Evolutionary conservation across 1,140 invertebrate species (phyloP).

Genomic region (Eumeta japonica): DNA sequence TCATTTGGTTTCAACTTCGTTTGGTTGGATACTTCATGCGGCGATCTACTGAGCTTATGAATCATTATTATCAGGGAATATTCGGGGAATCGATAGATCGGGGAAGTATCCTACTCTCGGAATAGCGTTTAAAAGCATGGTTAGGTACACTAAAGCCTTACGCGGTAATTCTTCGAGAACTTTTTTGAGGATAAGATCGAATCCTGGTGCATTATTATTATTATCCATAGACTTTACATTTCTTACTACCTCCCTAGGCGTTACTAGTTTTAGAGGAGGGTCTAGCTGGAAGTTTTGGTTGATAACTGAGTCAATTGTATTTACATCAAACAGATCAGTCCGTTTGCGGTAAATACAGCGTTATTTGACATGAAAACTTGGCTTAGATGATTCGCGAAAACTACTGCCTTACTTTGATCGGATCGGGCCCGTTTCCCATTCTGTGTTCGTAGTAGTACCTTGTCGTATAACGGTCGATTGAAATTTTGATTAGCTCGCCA

Average conservation of each 20-base stretch:
- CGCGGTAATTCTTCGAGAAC: slow-evolving; percentile 17
- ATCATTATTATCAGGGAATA: too few relatives aligned
- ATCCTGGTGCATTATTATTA: slow-evolving; percentile 21
- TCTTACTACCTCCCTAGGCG: too few relatives aligned
- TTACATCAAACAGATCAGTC: neutral
- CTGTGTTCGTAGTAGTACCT: slow-evolving; percentile 5
- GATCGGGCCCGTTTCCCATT: slow-evolving; percentile 5
- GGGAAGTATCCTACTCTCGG: too few relatives aligned
- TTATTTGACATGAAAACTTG: slow-evolving; percentile 10
- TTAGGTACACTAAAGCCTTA: slow-evolving; percentile 13
- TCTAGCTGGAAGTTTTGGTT: slow-evolving; percentile 6
- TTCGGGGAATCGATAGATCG: slow-evolving; percentile 7
- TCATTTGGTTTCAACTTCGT: too few relatives aligned
- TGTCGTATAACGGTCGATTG: slow-evolving; percentile 5
- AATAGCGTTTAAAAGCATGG: slow-evolving; percentile 9
- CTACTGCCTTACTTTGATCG: slow-evolving; percentile 8
- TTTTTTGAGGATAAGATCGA: slow-evolving; percentile 19
- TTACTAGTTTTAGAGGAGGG: too few relatives aligned
- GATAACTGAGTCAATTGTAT: slow-evolving; percentile 1
- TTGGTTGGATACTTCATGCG: slow-evolving; percentile 5
- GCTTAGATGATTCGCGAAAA: slow-evolving; percentile 8
- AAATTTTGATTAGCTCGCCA: slow-evolving; percentile 7
- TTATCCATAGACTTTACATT: too few relatives aligned
- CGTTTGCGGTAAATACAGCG: neutral
- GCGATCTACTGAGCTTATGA: slow-evolving; percentile 10